A percentile compares a stretch with the other conserved stretches of the same genome.
phyloP scores from a whole-genome alignment of 1,140 invertebrate species.

The Macrostomum lignano region DNA sequence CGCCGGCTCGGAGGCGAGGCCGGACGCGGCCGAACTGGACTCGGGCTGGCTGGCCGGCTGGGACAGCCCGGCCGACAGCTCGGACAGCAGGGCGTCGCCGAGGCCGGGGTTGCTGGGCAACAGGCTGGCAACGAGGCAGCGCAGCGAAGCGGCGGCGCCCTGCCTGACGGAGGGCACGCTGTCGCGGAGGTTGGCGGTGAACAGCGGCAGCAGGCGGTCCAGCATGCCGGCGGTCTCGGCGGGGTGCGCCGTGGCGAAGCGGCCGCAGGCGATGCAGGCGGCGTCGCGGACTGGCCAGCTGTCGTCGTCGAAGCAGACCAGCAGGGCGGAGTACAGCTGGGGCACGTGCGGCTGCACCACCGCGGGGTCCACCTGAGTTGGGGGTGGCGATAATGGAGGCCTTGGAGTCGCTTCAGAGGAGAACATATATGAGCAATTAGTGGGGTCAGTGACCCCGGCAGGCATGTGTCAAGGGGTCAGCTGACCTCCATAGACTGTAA shows the following conservation, averaged over 20 bases:
- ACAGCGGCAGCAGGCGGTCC: conserved; percentile 29
- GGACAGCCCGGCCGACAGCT: not conserved
- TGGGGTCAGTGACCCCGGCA: not conserved
- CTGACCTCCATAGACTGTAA: too few species aligned
- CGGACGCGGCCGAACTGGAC: not conserved
- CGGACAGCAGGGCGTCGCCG: not conserved
- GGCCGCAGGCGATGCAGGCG: conserved; percentile 34
- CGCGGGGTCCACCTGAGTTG: conserved; percentile 20
- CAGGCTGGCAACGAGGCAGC: conserved; percentile 20
- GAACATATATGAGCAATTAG: not conserved
- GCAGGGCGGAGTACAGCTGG: conserved; percentile 25
- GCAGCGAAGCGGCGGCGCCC: conserved; percentile 31
- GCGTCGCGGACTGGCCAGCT: conserved; percentile 36
- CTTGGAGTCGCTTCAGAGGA: not conserved
- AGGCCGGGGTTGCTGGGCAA: not conserved
- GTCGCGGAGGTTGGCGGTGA: conserved; percentile 32
- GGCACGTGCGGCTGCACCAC: conserved; percentile 25
- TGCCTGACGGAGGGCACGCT: conserved; percentile 33
- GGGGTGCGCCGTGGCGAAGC: conserved; percentile 31
- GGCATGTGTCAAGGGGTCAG: not conserved
- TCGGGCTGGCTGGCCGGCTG: not conserved
- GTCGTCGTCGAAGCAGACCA: conserved; percentile 32
- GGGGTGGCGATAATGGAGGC: not conserved
- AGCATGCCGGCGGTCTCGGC: conserved; percentile 27
- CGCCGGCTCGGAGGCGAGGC: conserved; percentile 9